Evolutionary conservation across 2,888 invertebrate genomes (phyloP).

Genomic region (Campopleginae sp.): DNA sequence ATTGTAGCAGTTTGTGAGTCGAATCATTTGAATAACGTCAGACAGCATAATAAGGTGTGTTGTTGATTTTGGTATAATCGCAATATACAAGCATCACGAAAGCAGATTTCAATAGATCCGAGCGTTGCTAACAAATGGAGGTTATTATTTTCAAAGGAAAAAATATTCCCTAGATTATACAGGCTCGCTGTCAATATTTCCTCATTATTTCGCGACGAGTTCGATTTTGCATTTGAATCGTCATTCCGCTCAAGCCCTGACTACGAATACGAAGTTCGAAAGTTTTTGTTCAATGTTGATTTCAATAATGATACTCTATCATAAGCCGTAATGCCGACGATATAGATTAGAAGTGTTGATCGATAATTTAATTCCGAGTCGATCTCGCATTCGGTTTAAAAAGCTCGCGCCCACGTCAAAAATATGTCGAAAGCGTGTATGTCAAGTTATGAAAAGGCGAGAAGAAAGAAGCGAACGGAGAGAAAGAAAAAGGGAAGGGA

Average conservation of each 20-base stretch:
- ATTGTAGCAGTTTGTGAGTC: constrained; percentile 9
- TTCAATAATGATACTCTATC: no score
- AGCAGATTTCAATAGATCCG: background rate
- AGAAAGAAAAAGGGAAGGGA: background rate
- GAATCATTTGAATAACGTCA: constrained; percentile 15
- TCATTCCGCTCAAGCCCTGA: no score
- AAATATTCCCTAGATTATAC: no score
- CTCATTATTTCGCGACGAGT: no score
- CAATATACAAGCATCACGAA: background rate
- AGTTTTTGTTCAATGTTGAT: no score
- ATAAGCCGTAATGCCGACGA: background rate
- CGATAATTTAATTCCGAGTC: background rate
- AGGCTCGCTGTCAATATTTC: no score
- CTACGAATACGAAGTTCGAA: no score
- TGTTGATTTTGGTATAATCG: background rate
- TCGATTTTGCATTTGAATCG: no score
- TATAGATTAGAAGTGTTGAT: background rate
- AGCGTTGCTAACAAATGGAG: no score
- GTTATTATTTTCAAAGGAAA: no score
- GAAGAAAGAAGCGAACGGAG: constrained; percentile 14
- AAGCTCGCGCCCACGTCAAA: constrained; percentile 78
- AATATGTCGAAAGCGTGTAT: constrained; percentile 74
- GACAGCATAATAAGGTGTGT: background rate
- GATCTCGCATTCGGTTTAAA: background rate
- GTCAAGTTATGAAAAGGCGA: constrained; percentile 6